Percentiles rank a stretch among this genome's conserved stretches.
These are phyloP conservation scores for Stegana nigrithorax DNA, from an alignment of 2,888 invertebrate species.

Conservation along the genomic window DNA sequence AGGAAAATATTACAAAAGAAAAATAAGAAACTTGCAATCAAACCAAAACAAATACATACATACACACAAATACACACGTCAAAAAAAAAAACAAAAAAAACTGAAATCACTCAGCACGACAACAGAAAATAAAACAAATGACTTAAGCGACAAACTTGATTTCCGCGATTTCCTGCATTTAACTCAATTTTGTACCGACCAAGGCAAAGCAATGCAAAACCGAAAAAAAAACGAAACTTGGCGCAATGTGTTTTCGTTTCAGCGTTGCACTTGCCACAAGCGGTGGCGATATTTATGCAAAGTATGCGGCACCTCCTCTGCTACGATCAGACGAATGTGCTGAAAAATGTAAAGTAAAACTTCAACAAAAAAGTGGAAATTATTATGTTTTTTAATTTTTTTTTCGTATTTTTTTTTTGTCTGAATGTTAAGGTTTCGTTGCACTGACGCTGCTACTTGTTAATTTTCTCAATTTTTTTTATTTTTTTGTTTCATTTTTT, in stretches of 20 bases:
- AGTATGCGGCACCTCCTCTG: slow-evolving; percentile 4
- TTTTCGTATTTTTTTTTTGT: slow-evolving; percentile 16
- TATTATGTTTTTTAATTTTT: slow-evolving; percentile 14
- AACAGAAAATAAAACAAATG: slow-evolving; percentile 22
- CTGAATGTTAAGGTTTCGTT: slow-evolving; percentile 44
- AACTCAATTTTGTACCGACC: neutral
- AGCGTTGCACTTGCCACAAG: slow-evolving; percentile 20
- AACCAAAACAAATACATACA: neutral
- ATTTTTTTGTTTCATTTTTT: slow-evolving; percentile 9
- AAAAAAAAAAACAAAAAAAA: neutral
- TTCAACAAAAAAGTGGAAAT: slow-evolving; percentile 18
- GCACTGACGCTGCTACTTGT: neutral
- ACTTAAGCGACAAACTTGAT: slow-evolving; percentile 34
- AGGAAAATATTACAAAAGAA: slow-evolving; percentile 10
- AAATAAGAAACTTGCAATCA: neutral
- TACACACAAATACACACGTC: neutral
- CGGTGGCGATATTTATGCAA: slow-evolving; percentile 18
- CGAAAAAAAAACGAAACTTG: slow-evolving; percentile 33
- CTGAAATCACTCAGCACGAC: neutral
- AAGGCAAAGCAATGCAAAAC: slow-evolving; percentile 18
- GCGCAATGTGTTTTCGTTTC: no score
- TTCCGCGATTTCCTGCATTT: slow-evolving; percentile 19
- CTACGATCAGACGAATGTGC: slow-evolving; percentile 21
- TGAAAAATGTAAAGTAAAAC: neutral
- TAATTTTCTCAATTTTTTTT: neutral